phyloP scores from a whole-genome alignment of 2,888 invertebrate genomes.

The Drosophila suboccidentalis region DNA sequence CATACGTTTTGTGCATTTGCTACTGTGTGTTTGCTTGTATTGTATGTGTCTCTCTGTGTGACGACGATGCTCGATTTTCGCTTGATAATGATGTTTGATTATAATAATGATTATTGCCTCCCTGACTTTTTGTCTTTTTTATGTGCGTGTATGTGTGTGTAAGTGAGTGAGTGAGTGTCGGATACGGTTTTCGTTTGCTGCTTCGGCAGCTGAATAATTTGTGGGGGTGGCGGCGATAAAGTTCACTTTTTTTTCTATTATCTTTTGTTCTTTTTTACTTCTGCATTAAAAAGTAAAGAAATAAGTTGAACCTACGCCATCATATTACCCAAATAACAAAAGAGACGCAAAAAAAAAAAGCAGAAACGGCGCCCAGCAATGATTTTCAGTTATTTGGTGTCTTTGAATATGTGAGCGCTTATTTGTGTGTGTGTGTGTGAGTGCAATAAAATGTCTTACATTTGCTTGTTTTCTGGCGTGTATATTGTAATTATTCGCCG shows the following conservation, averaged over 20 bases:
- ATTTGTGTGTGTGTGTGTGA: constrained; percentile 19
- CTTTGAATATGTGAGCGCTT: constrained; percentile 23
- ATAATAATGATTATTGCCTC: constrained; percentile 67
- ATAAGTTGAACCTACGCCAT: constrained; percentile 25
- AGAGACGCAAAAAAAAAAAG: background rate
- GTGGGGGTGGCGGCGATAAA: constrained; percentile 41
- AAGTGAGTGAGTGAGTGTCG: constrained; percentile 27
- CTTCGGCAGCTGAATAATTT: constrained; percentile 47
- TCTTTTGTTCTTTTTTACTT: constrained; percentile 15
- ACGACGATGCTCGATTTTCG: constrained; percentile 66
- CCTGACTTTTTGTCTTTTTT: constrained; percentile 49
- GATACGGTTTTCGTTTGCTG: constrained; percentile 46
- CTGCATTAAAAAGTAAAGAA: constrained; percentile 39
- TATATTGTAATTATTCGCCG: constrained; percentile 61
- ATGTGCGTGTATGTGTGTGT: constrained; percentile 16
- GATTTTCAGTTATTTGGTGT: constrained; percentile 44
- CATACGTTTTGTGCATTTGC: constrained; percentile 53
- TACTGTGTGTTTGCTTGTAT: constrained; percentile 38
- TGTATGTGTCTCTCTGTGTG: constrained; percentile 38
- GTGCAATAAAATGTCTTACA: constrained; percentile 59
- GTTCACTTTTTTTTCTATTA: constrained; percentile 34
- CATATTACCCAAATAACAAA: background rate
- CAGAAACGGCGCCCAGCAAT: constrained; percentile 13
- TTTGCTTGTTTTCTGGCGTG: constrained; percentile 40
- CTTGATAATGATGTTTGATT: constrained; percentile 74